Conservation (phyloP, 2,797 vertebrate species). For the Mycteria americana region DNA sequence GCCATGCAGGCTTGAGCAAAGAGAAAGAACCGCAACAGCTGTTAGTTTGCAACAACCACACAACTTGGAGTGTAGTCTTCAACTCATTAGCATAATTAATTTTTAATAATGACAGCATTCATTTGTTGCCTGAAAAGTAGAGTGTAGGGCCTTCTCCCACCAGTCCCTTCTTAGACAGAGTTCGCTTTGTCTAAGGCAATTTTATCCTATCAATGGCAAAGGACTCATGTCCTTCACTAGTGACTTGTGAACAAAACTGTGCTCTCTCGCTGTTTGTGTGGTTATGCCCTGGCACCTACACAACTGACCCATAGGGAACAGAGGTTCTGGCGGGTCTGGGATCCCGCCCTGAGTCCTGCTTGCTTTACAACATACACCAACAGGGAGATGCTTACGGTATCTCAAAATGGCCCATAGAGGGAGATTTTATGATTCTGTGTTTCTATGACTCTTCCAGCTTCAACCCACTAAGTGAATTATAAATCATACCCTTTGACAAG, state of each 20-base stretch:
- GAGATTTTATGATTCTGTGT: not conserved
- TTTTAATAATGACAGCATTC: slow-evolving; percentile 50
- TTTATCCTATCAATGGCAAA: not conserved
- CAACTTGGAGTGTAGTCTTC: slow-evolving; percentile 9
- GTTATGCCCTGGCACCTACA: not conserved
- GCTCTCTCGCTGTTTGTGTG: not conserved
- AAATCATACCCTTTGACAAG: not conserved
- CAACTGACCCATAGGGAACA: not conserved
- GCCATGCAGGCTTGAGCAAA: not conserved
- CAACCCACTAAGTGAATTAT: not conserved
- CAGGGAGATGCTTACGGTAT: not conserved
- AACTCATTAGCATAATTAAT: slow-evolving; percentile 54
- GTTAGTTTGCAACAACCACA: slow-evolving; percentile 23
- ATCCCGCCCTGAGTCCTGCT: not conserved
- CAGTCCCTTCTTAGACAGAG: not conserved
- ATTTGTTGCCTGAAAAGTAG: not conserved
- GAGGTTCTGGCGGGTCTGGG: not conserved
- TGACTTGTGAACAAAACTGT: not conserved
- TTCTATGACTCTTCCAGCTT: not conserved
- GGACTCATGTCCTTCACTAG: not conserved
- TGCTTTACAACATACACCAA: not conserved
- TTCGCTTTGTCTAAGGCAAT: not conserved
- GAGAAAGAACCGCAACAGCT: slow-evolving; percentile 12
- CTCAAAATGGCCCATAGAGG: not conserved
- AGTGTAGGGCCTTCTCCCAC: not conserved